Percentiles rank a stretch among this genome's conserved stretches.
Evolutionary conservation across 2,797 vertebrate species (phyloP).

Genomic region (Mormyrus proboscirostris): DNA sequence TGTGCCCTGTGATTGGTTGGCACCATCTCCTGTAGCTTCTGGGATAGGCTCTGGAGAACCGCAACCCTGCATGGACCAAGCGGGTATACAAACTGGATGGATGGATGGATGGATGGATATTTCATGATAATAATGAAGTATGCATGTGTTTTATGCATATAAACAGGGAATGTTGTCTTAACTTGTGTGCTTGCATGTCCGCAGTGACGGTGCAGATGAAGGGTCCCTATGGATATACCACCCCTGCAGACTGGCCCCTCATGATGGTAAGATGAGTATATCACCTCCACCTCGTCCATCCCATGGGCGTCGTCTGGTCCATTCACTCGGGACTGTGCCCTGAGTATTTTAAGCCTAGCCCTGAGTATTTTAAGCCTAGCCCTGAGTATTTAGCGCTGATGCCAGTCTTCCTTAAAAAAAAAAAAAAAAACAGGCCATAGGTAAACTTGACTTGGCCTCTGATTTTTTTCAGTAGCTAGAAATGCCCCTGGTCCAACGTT

Average conservation of each 20-base stretch:
- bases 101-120: neutral
- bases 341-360: neutral
- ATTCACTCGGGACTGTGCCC: neutral
- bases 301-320: neutral
- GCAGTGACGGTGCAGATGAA: constrained; percentile 85
- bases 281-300: neutral
- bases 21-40: neutral
- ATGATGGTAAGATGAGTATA: constrained; percentile 81
- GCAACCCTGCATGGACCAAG: neutral
- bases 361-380: no score
- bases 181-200: constrained; percentile 31
- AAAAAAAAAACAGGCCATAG: neutral
- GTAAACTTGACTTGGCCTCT: neutral
- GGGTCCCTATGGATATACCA: constrained; percentile 83
- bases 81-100: neutral
- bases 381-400: no score
- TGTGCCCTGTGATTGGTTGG: neutral
- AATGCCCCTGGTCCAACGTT: neutral
- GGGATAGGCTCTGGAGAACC: neutral
- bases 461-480: neutral
- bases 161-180: neutral
- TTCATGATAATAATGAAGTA: neutral
- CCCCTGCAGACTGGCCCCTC: constrained; percentile 85
- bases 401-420: neutral
- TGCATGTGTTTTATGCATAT: neutral